Evolutionary conservation across 2,113 vertebrate genomes (phyloP), one percentile per base, ranked within the genome.

Genomic region (Vulpes lagopus): DNA sequence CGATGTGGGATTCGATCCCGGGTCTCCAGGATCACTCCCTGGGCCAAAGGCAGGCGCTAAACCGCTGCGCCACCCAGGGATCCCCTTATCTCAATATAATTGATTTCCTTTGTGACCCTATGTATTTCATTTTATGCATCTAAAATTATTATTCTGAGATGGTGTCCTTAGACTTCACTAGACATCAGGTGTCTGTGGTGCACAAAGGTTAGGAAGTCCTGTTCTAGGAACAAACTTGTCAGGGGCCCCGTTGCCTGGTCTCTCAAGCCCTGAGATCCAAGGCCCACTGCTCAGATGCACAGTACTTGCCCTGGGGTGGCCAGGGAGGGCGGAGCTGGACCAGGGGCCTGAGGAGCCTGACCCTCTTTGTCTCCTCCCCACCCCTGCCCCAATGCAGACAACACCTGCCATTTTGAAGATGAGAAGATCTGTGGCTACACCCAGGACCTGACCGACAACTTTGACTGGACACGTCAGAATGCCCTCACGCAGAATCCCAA

Each of bases 391-490:
- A 32, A 78, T 51, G 71, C 93, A 64, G 99, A 99, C 90, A 99
- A 99, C 43, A 99, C 99, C 74, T 99, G 99, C 83, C 99, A 99
- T 73, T 99, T 99, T 62, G 99, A 99, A 97, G 99, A 99, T 0
- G 99, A 99, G 87, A 99, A 99, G 91, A 99, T 99, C 92, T 99
- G 99, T 0, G 99, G 99, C 85, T 99, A 99, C 94, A 98, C 99
- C 93, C 99, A 99, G 98, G 99, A 99, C 96, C 99, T 99, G 57
- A 99, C 99, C 32, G 99, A 99, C 95, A 98, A 99, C 87, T 99
- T 99, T n/a, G 99, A 99, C 97, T 99, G 99, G 99, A 99, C 99
- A 0, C 99, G 99, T 84, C 99, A 99, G 98, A 99, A 99, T 0
- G 99, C 99, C 76, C 98, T 99, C 97, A 99, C 99, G 0, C 99